Evolutionary conservation across 2,797 vertebrate genomes (phyloP).

Genomic region (Sebastes glaucus): DNA sequence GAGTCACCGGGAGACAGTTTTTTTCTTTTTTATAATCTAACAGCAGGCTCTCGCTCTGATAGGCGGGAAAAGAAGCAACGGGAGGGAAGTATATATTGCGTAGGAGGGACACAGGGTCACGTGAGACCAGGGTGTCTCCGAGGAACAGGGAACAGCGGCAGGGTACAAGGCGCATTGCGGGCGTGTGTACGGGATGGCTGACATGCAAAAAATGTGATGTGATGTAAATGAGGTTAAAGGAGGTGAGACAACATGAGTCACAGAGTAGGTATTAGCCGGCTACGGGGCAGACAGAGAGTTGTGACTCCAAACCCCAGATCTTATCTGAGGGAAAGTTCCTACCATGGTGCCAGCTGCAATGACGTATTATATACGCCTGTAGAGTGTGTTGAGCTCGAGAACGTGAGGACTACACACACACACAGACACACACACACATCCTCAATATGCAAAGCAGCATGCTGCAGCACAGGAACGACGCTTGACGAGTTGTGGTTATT

Average conservation of each 20-base stretch:
- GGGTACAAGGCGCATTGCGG: not conserved
- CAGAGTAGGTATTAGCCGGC: not conserved
- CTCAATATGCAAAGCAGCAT: not conserved
- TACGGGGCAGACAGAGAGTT: not conserved
- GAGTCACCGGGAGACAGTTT: slow-evolving; percentile 15
- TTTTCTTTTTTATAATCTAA: slow-evolving; percentile 13
- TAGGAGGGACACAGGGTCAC: slow-evolving; percentile 32
- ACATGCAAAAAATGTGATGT: not conserved
- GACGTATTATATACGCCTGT: slow-evolving; percentile 4
- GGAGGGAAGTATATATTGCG: slow-evolving; percentile 9
- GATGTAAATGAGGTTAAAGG: slow-evolving; percentile 1
- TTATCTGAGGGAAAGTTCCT: slow-evolving; percentile 39
- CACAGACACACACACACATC: not conserved
- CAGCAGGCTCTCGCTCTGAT: slow-evolving; percentile 35
- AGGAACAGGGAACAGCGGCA: not conserved
- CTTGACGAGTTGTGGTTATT: slow-evolving; percentile 14
- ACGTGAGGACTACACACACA: not conserved
- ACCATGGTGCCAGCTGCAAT: slow-evolving; percentile 14
- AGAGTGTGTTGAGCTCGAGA: not conserved
- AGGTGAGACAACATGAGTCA: slow-evolving; percentile 20
- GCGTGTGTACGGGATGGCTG: not conserved
- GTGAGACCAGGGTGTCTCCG: slow-evolving; percentile 16
- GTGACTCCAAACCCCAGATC: slow-evolving; percentile 16
- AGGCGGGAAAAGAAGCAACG: slow-evolving; percentile 14
- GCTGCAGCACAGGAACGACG: not conserved